Conservation (phyloP, 2,888 invertebrate species). For the Megamerina dolium region DNA sequence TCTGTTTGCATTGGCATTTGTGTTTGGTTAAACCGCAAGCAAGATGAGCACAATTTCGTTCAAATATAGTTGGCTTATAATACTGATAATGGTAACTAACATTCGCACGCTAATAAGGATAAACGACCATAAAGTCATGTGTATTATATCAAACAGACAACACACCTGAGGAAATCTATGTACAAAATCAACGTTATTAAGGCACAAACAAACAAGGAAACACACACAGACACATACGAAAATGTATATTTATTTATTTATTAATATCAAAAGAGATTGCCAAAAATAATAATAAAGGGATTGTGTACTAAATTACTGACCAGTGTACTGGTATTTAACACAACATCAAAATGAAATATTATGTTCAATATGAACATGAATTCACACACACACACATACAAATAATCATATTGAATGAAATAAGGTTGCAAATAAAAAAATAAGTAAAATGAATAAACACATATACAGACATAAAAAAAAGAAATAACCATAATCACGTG, state of each 20-base stretch:
- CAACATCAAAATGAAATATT: conserved; percentile 3
- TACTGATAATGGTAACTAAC: background rate
- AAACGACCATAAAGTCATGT: conserved; percentile 13
- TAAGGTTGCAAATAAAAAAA: too few species aligned
- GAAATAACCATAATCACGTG: background rate
- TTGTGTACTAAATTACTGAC: conserved; percentile 2
- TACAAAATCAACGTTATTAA: too few species aligned
- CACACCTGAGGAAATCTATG: too few species aligned
- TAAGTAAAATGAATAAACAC: too few species aligned
- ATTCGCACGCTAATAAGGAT: conserved; percentile 9
- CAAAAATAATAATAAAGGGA: background rate
- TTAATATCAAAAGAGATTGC: background rate
- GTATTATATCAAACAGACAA: background rate
- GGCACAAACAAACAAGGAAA: background rate
- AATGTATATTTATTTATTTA: background rate
- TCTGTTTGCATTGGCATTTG: too few species aligned
- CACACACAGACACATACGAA: background rate
- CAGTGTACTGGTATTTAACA: conserved; percentile 2
- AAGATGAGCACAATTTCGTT: too few species aligned
- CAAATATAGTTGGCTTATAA: too few species aligned
- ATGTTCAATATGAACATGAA: conserved; percentile 1
- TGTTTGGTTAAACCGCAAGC: too few species aligned
- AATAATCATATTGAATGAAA: too few species aligned
- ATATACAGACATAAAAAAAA: background rate
- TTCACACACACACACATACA: too few species aligned